These are phyloP conservation scores for Salvelinus alpinus DNA, from an alignment of 2,113 vertebrate species.

Conservation along the genomic window DNA sequence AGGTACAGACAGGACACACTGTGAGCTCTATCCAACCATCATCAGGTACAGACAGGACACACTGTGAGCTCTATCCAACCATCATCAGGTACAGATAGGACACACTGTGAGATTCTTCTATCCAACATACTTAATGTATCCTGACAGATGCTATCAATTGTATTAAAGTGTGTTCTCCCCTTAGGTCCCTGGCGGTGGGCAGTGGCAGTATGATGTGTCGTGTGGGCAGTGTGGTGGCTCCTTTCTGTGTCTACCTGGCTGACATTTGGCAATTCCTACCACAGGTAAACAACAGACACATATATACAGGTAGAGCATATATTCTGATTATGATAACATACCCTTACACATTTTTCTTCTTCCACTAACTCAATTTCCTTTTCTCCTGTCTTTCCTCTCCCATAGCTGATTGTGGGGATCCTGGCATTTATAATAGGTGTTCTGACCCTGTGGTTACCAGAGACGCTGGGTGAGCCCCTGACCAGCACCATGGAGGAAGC, in stretches of 20 bases:
- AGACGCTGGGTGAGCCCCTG: constrained; percentile 85
- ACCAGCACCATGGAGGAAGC: constrained; percentile 84
- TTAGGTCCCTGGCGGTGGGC: constrained; percentile 86
- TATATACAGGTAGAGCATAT: neutral
- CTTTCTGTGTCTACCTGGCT: constrained; percentile 82
- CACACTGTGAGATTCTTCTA: no score
- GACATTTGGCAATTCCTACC: constrained; percentile 86
- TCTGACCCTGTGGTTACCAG: constrained; percentile 83
- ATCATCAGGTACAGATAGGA: no score
- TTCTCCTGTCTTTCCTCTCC: constrained; percentile 22
- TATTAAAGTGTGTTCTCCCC: constrained; percentile 2
- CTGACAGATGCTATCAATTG: neutral
- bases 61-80: no score
- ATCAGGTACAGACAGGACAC: no score
- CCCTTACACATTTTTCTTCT: neutral
- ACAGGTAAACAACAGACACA: constrained; percentile 73
- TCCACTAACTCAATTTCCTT: neutral
- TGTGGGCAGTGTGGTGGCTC: constrained; percentile 84
- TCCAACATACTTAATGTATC: no score
- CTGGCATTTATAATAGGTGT: constrained; percentile 84
- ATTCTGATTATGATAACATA: neutral
- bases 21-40: no score
- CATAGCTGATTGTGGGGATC: constrained; percentile 85
- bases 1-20: no score
- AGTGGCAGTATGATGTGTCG: constrained; percentile 91